Base-by-base conservation (phyloP, 2,797 vertebrate genomes). In the Alosa sapidissima region DNA sequence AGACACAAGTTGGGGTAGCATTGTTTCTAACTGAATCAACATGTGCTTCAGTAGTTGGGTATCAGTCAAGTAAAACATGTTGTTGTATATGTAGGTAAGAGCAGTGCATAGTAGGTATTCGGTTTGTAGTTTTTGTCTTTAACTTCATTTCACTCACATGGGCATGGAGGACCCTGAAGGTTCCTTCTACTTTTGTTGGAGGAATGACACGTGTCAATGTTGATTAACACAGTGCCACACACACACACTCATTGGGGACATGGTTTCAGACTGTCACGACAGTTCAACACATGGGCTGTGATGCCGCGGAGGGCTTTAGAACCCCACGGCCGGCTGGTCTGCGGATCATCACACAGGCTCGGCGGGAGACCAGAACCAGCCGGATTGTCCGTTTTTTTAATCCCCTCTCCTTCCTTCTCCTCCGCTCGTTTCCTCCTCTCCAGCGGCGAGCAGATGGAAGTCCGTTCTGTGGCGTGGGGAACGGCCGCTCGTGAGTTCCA, bases 401-500 rank as follows among this genome's bases (percentile, higher is more conserved):
- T 83, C 60, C 82, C 82, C 83, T 78, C 28, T 81, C 6, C 83
- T 87, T 62, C 62, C 83, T 83, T 51, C 36, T 58, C 82, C 45
- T 75, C 10, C 45, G 87, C 89, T 87, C 81, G 87, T 87, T 86
- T 47, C 16, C 45, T 86, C 85, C 89, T 85, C 89, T 92, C 88
- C 91, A 90, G 87, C 89, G 86, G 91, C 52, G 82, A 92, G 89
- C 91, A 93, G 92, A 94, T 92, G 91, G 92, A 90, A 91, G 90
- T 88, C 90, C 45, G 87, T 91, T 91, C 89, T 83, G 83, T 87
- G 88, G 91, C 88, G 90, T 87, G 87, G 90, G 88, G 92, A 91
- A 92, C 83, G 84, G 89, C 68, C 90, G 91, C 93, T 93, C 93
- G 92, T 89, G 90, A 92, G 90, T 92, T 93, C 91, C 88, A 93